These are phyloP conservation scores for Turnix velox DNA, from an alignment of 2,113 vertebrate species.

Conservation along the genomic window DNA sequence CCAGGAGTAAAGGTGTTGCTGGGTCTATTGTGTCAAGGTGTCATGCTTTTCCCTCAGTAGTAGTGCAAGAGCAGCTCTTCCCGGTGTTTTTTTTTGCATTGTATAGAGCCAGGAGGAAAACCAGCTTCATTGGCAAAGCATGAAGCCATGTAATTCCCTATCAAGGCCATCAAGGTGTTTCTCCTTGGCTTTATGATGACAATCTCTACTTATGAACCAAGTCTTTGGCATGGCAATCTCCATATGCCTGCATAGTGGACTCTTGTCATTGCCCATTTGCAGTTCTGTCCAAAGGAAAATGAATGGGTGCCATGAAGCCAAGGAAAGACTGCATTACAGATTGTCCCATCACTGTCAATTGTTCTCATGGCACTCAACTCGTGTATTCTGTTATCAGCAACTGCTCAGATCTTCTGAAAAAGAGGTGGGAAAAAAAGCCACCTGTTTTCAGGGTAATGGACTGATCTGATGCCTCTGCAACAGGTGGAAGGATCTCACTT, in stretches of 20 bases:
- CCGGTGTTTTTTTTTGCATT: not conserved
- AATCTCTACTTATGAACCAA: not conserved
- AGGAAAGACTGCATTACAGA: not conserved
- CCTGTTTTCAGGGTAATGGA: not conserved
- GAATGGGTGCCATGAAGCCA: not conserved
- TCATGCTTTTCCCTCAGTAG: not conserved
- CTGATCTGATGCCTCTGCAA: not conserved
- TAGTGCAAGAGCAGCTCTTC: not conserved
- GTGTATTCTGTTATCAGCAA: not conserved
- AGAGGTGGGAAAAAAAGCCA: not conserved
- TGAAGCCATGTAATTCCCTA: not conserved
- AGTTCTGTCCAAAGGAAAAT: not conserved
- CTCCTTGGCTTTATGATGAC: not conserved
- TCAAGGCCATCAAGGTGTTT: not conserved
- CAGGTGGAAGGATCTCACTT: not conserved
- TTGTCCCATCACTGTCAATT: not conserved
- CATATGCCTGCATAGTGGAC: accelerated
- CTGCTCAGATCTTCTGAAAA: not conserved
- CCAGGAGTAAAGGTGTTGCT: accelerated
- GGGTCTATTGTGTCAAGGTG: too few species aligned
- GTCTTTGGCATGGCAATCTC: not conserved
- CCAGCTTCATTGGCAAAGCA: not conserved
- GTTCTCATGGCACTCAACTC: not conserved
- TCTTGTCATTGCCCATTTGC: not conserved
- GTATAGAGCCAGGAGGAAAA: not conserved